Conservation (phyloP, 1,140 invertebrate species). For the Zaprionus gabonicus region DNA sequence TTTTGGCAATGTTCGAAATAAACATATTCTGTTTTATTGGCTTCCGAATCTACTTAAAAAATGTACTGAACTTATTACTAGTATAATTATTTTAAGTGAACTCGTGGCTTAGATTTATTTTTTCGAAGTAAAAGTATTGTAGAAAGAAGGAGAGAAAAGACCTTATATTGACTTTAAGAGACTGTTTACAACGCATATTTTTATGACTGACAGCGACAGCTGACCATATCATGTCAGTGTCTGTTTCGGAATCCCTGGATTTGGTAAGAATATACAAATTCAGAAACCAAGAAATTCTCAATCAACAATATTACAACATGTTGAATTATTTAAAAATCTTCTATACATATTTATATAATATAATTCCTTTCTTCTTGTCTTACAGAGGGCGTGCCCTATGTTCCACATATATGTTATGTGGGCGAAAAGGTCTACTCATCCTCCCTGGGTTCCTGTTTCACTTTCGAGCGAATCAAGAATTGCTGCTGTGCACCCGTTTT, state of each 20-base stretch:
- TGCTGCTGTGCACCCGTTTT: slow-evolving; percentile 88
- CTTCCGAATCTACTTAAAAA: slow-evolving; percentile 73
- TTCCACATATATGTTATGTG: slow-evolving; percentile 87
- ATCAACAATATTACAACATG: neutral
- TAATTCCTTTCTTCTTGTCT: slow-evolving; percentile 26
- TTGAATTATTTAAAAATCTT: neutral
- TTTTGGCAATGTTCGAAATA: slow-evolving; percentile 54
- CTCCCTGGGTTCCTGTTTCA: slow-evolving; percentile 86
- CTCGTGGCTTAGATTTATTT: slow-evolving; percentile 15
- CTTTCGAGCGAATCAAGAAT: slow-evolving; percentile 86
- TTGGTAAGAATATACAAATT: slow-evolving; percentile 12
- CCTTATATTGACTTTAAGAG: slow-evolving; percentile 4
- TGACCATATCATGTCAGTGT: slow-evolving; percentile 35
- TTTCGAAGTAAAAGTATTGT: slow-evolving; percentile 1
- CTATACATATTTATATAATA: neutral
- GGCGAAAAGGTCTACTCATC: slow-evolving; percentile 86
- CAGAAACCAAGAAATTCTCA: neutral
- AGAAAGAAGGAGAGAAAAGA: neutral
- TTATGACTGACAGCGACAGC: slow-evolving; percentile 58
- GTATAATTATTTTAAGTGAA: slow-evolving; percentile 41
- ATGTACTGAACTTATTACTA: slow-evolving; percentile 57
- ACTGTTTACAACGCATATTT: slow-evolving; percentile 21
- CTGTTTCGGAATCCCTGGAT: slow-evolving; percentile 34
- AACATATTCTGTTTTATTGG: slow-evolving; percentile 70
- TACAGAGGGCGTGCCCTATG: slow-evolving; percentile 87